These are phyloP conservation scores for Dicrostonyx torquatus DNA, from an alignment of 2,797 vertebrate genomes.

Conservation along the genomic window DNA sequence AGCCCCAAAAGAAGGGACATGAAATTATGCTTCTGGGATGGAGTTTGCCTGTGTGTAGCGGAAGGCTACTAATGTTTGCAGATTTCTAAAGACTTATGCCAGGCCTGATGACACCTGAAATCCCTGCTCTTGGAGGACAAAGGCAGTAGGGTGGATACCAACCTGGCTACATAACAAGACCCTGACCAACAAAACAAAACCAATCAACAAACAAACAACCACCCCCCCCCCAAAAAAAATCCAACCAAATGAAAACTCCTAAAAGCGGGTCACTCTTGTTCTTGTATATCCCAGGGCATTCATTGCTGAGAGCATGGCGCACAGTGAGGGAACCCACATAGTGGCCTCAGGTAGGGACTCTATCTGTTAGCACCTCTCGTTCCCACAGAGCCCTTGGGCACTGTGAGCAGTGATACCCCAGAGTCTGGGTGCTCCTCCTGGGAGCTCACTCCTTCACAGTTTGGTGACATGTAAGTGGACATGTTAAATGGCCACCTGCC, in stretches of 20 bases:
- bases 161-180: neutral
- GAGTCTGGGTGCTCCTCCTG: constrained; percentile 54
- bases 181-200: neutral
- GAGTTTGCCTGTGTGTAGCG: neutral
- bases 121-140: neutral
- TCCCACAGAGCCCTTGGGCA: neutral
- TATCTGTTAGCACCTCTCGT: neutral
- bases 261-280: neutral
- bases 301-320: neutral
- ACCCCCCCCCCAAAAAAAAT: neutral
- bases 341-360: neutral
- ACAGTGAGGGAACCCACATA: neutral
- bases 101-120: neutral
- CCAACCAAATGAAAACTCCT: neutral
- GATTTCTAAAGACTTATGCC: neutral
- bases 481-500: constrained; percentile 59
- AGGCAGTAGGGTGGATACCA: neutral
- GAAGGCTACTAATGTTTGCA: constrained; percentile 14
- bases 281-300: neutral
- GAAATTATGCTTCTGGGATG: constrained; percentile 20
- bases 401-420: neutral
- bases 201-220: too few relatives aligned
- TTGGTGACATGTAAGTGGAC: constrained; percentile 76
- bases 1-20: neutral
- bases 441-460: constrained; percentile 63